phyloP scores from a whole-genome alignment of 2,888 invertebrate genomes.

The Altica lythri region DNA sequence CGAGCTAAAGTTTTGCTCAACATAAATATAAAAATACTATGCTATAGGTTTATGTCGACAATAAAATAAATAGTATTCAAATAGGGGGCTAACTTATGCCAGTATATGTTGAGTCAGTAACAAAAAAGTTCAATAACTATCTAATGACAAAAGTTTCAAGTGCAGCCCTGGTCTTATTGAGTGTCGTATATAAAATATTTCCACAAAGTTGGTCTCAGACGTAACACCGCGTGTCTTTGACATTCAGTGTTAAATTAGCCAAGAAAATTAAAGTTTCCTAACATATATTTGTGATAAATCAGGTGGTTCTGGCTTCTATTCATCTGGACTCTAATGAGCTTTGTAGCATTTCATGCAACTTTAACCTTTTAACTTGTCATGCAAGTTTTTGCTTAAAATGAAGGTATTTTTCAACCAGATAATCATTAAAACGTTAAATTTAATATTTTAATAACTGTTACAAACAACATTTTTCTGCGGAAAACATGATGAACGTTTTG shows the following conservation, averaged over 20 bases:
- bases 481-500: no score
- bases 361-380: slow-evolving; percentile 8
- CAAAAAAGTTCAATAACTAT: neutral
- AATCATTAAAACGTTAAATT: neutral
- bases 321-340: slow-evolving; percentile 16
- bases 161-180: slow-evolving; percentile 40
- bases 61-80: no score
- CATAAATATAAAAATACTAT: no score
- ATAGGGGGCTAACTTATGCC: no score
- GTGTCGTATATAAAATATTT: slow-evolving; percentile 49
- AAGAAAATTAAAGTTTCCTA: slow-evolving; percentile 54
- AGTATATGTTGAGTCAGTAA: no score
- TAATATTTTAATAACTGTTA: no score
- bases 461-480: no score
- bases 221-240: slow-evolving; percentile 51
- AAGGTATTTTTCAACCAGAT: neutral
- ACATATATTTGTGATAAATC: slow-evolving; percentile 52
- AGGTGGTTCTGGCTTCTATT: slow-evolving; percentile 26
- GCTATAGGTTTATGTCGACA: no score
- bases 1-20: no score
- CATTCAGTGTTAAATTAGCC: slow-evolving; percentile 53
- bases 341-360: slow-evolving; percentile 15
- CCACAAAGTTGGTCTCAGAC: slow-evolving; percentile 50
- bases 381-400: neutral
- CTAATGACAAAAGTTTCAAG: slow-evolving; percentile 3